phyloP scores from a whole-genome alignment of 2,888 invertebrate genomes.

The Agonum fuliginosum region DNA sequence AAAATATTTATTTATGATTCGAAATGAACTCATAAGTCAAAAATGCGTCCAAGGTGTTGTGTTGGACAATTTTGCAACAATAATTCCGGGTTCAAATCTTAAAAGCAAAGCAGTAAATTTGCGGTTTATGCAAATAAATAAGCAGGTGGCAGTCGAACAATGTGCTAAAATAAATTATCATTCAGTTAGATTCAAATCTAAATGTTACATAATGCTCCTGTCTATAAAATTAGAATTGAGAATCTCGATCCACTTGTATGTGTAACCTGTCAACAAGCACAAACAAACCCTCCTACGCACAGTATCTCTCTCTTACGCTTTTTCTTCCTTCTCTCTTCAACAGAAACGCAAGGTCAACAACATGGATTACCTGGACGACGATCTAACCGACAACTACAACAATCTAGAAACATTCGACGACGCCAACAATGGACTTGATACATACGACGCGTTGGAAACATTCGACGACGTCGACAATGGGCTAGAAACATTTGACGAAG shows the following conservation, averaged over 20 bases:
- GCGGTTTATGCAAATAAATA: neutral
- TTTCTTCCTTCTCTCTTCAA: slow-evolving; percentile 36
- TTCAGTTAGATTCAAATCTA: neutral
- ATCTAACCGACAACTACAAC: slow-evolving; percentile 35
- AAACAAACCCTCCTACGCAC: slow-evolving; percentile 25
- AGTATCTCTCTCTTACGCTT: slow-evolving; percentile 47
- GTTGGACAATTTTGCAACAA: neutral
- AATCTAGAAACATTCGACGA: slow-evolving; percentile 36
- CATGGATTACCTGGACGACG: neutral
- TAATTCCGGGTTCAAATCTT: neutral
- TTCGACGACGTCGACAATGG: too few species aligned
- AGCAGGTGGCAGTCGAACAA: neutral
- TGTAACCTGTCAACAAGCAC: slow-evolving; percentile 16
- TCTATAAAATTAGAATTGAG: neutral
- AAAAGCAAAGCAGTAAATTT: too few species aligned
- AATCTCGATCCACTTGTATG: neutral
- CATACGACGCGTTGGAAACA: slow-evolving; percentile 65
- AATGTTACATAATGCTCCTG: neutral
- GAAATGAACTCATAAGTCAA: neutral
- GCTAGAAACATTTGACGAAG: slow-evolving; percentile 31
- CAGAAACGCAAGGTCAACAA: slow-evolving; percentile 47
- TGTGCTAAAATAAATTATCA: slow-evolving; percentile 1
- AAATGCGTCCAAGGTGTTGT: neutral
- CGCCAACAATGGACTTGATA: slow-evolving; percentile 64
- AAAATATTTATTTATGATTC: too few species aligned